Evolutionary conservation across 2,888 invertebrate species (phyloP), one percentile per base, ranked within the genome.

Genomic region (Cheiracanthium punctorium): DNA sequence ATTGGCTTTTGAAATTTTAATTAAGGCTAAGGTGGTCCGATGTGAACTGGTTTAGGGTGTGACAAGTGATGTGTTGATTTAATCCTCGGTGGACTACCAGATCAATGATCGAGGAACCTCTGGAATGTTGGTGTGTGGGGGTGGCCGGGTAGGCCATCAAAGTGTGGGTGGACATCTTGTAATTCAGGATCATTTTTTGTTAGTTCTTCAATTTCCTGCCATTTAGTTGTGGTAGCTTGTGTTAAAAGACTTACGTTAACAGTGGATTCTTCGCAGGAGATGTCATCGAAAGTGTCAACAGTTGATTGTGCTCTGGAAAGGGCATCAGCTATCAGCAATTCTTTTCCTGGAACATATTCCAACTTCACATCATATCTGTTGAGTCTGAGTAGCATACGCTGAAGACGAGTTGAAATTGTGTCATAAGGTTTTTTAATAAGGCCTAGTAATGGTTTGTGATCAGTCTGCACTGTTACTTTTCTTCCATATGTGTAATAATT

Each of bases 371-470:
- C n/a, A n/a, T 48, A 48, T 17, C 17, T n/a, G 14, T 48, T 48
- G 2, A 48, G n/a, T 10, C n/a, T 5, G 24, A 58, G 24, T 1
- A 58, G 17, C 58, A 82, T 76, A 14, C 69, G 8, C 29, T 82
- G 75, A 12, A 76, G 73, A 28, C 82, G 8, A 20, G 43, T 41
- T 41, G 75, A 69, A 24, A 69, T 30, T 1, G 14, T 37, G 10
- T 41, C 58, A n/a, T 58, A 43, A 4, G 41, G 67, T 24, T 82
- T 82, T 30, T 17, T 32, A 29, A 12, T 24, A 48, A 70, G 28
- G 0, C 30, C 41, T 32, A 32, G 1, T 28, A 76, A 52, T 32
- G 82, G 82, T 71, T 82, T 75, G 33, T 82, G 76, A 69, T 82
- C 82, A 8, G 76, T 82, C 32, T 70, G 28, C 12, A 81, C 10